phyloP scores from a whole-genome alignment of 2,113 vertebrate species.

The Ivindomyrus marchei region DNA sequence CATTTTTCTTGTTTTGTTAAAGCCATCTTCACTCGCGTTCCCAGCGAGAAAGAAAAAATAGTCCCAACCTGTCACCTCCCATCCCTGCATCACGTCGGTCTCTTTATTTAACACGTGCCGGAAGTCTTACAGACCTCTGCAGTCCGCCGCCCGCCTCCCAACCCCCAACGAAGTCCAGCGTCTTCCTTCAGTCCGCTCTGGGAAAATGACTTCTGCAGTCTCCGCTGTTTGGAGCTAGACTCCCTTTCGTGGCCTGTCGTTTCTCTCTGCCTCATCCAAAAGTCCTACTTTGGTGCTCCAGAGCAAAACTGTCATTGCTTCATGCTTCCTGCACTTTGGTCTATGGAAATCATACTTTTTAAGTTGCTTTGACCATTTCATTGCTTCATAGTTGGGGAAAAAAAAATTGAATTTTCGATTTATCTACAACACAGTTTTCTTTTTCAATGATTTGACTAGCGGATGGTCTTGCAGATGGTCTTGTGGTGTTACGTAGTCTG shows the following conservation, averaged over 20 bases:
- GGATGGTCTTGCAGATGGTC: not conserved
- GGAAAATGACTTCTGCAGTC: conserved; percentile 5
- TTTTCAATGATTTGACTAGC: not conserved
- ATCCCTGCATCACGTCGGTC: not conserved
- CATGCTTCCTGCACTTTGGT: not conserved
- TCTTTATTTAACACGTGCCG: not conserved
- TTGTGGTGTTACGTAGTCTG: not conserved
- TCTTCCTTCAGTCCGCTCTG: not conserved
- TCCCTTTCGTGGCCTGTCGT: not conserved
- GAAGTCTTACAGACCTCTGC: not conserved
- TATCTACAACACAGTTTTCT: not conserved
- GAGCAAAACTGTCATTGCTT: not conserved
- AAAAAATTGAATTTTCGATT: not conserved
- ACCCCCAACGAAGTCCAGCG: not conserved
- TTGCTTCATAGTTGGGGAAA: not conserved
- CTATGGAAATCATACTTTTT: not conserved
- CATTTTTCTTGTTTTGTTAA: not conserved
- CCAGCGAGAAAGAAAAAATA: not conserved
- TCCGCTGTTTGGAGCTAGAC: not conserved
- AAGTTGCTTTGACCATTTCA: not conserved
- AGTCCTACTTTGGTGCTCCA: not conserved
- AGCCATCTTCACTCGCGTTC: not conserved
- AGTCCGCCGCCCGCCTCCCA: not conserved
- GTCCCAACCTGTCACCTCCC: not conserved
- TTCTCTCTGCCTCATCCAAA: not conserved